Evolutionary conservation across 2,888 invertebrate species (phyloP).

Genomic region (Syrista parreyssii): DNA sequence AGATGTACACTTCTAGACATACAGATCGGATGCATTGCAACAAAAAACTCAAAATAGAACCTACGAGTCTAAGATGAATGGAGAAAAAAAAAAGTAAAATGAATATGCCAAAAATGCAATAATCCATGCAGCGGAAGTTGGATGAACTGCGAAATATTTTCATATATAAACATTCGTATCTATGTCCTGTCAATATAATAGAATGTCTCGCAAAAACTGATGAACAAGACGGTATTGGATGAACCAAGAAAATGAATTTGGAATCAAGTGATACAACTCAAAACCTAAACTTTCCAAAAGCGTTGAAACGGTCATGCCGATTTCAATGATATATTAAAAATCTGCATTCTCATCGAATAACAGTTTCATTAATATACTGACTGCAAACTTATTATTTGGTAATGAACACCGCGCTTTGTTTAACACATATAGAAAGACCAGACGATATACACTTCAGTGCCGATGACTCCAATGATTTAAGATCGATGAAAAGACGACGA

Average conservation of each 20-base stretch:
- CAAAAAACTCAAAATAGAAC: background rate
- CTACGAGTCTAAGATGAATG: background rate
- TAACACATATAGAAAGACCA: background rate
- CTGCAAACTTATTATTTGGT: background rate
- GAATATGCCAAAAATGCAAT: background rate
- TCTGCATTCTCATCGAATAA: background rate
- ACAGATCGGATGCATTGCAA: background rate
- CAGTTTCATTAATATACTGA: background rate
- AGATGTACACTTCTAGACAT: background rate
- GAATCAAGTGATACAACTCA: background rate
- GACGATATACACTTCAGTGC: background rate
- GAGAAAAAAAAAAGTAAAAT: background rate
- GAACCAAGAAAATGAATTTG: background rate
- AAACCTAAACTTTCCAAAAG: background rate
- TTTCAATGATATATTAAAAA: too few species aligned
- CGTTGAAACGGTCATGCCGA: too few species aligned
- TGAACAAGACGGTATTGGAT: background rate
- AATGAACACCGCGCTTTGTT: background rate
- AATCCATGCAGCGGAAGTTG: background rate
- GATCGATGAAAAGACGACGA: background rate
- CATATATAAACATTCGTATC: background rate
- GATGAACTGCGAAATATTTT: background rate
- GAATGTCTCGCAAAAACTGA: background rate
- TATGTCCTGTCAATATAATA: background rate
- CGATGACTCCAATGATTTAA: background rate